These are phyloP conservation scores for Cygnus atratus DNA, from an alignment of 2,113 vertebrate species.

Conservation along the genomic window DNA sequence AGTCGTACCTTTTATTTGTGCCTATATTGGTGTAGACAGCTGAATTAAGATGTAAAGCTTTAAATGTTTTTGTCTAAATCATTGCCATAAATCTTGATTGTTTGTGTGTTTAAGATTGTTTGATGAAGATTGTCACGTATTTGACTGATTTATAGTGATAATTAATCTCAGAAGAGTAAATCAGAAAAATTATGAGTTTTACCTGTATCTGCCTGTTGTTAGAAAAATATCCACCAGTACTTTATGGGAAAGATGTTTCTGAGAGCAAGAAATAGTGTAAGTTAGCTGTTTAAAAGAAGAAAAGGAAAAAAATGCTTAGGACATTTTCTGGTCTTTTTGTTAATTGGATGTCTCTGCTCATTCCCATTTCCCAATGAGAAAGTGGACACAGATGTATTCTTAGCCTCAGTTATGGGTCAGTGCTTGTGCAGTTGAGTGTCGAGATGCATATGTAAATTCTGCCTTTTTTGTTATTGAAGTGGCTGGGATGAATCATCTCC, in stretches of 20 bases:
- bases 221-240: neutral
- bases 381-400: neutral
- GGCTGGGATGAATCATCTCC: constrained; percentile 98
- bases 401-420: neutral
- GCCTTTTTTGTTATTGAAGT: constrained; percentile 73
- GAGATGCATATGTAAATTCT: neutral
- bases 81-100: neutral
- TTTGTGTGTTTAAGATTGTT: neutral
- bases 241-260: neutral
- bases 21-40: neutral
- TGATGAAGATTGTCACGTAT: too few relatives aligned
- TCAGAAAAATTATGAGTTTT: neutral
- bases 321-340: neutral
- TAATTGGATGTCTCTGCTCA: neutral
- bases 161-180: neutral
- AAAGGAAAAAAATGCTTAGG: neutral
- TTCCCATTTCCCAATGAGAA: neutral
- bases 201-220: neutral
- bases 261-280: neutral
- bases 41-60: neutral
- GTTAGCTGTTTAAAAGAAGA: neutral
- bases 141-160: neutral
- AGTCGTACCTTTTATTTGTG: neutral
- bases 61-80: neutral
- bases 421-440: neutral